Evolutionary conservation across 2,113 vertebrate species (phyloP), one percentile per base, ranked within the genome.

Genomic region (Lipotes vexillifer): DNA sequence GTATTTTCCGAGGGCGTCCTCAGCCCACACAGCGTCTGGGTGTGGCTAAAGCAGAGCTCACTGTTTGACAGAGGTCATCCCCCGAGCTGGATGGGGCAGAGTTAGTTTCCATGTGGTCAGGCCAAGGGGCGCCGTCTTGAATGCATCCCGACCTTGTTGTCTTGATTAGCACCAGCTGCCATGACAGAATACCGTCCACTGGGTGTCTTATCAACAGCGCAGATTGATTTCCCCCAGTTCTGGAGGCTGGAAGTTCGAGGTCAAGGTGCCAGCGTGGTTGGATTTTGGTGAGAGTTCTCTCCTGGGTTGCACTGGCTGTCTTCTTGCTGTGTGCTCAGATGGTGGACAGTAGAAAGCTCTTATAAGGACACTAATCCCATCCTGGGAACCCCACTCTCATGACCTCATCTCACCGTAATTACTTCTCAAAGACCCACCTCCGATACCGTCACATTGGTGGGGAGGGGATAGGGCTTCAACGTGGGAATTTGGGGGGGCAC

Each of bases 181-280:
- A 1, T 27, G 1, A 36, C 7, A 12, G 33, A 14, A 12, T 3
- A 21, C 23, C 6, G 0, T 2, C 14, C n/a, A 2, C 17, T 9
- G 2, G 15, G 71, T 27, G 33, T 44, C 57, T 77, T 20, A 13
- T 1, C 25, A 0, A 18, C 72, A 7, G 3, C 21, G 3, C 6
- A 18, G 8, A 7, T 3, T 11, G 20, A 7, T 49, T 14, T 52
- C 12, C 52, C 3, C 1, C 0, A 1, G 44, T 31, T 31, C 88
- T 17, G n/a, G 61, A 15, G 88, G 44, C 72, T 21, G n/a, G 17
- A 23, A 66, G 33, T 52, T n/a, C 3, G 27, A 31, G 27, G 5
- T 4, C 59, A 3, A 1, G n/a, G n/a, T 17, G 46, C 23, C 46
- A 6, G 14, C 8, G 0, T 18, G 61, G 25, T 33, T 4, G 10